These are phyloP conservation scores for Homarus gammarus DNA, from an alignment of 2,888 invertebrate genomes.

Conservation along the genomic window DNA sequence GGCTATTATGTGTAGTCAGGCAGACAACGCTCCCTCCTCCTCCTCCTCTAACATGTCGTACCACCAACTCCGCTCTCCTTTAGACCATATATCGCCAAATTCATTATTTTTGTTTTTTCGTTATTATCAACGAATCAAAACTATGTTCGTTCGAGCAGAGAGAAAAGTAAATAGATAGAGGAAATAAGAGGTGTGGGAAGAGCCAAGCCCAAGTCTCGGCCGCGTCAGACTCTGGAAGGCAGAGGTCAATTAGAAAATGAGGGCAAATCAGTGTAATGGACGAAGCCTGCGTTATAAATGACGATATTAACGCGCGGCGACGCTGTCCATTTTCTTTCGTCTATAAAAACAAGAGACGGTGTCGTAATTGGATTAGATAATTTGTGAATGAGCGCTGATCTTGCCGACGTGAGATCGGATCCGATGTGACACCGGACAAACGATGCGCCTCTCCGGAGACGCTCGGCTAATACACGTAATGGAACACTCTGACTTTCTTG, in stretches of 20 bases:
- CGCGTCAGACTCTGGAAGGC: conserved; percentile 4
- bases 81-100: too few relatives aligned
- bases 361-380: conserved; percentile 71
- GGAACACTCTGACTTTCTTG: conserved; percentile 26
- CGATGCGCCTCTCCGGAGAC: conserved; percentile 46
- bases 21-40: too few relatives aligned
- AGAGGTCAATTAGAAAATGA: conserved; percentile 63
- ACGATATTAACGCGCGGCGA: conserved; percentile 64
- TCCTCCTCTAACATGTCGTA: too few relatives aligned
- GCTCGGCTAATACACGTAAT: conserved; percentile 61
- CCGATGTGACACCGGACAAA: conserved; percentile 64
- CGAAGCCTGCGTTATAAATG: conserved; percentile 55
- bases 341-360: conserved; percentile 63
- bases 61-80: too few relatives aligned
- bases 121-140: too few relatives aligned
- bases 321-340: conserved; percentile 65
- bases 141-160: too few relatives aligned
- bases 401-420: conserved; percentile 54
- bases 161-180: too few relatives aligned
- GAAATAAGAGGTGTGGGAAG: too few relatives aligned
- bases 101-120: too few relatives aligned
- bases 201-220: not conserved
- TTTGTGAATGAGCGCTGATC: conserved; percentile 69
- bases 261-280: conserved; percentile 69
- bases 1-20: conserved; percentile 4